Percentiles rank a stretch among this genome's conserved stretches.
These are phyloP conservation scores for Zaprionus ghesquierei DNA, from an alignment of 1,140 invertebrate species.

Conservation along the genomic window DNA sequence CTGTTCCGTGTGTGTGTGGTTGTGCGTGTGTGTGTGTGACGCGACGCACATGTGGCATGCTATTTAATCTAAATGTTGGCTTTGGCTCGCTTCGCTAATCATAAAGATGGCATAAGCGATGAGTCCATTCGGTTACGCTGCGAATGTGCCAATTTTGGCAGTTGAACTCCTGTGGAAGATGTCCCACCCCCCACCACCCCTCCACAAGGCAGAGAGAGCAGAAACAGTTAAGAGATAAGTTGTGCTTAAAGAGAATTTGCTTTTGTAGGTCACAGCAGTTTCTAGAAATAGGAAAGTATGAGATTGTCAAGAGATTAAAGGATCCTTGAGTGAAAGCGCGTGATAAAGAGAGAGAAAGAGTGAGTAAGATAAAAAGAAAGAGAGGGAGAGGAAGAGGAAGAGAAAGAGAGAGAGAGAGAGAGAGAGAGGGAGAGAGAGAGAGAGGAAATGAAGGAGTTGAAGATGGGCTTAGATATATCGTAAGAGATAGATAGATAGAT, in stretches of 20 bases:
- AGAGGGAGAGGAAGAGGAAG: too few relatives aligned
- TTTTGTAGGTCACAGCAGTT: too few relatives aligned
- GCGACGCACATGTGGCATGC: conserved; percentile 53
- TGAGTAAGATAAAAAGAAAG: too few relatives aligned
- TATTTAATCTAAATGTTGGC: conserved; percentile 76
- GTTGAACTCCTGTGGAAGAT: not conserved
- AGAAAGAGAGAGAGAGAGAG: too few relatives aligned
- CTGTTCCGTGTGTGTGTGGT: not conserved
- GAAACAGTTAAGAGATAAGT: not conserved
- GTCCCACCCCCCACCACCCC: too few relatives aligned
- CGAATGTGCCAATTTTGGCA: conserved; percentile 24
- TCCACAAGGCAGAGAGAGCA: not conserved
- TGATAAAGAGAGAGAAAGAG: too few relatives aligned
- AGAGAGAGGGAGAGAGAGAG: too few relatives aligned
- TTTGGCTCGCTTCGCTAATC: conserved; percentile 65
- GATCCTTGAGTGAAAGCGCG: too few relatives aligned
- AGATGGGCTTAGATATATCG: not conserved
- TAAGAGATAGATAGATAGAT: not conserved
- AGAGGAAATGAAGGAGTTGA: too few relatives aligned
- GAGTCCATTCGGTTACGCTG: conserved; percentile 38
- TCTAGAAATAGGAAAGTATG: too few relatives aligned
- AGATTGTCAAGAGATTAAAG: too few relatives aligned
- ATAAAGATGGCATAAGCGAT: conserved; percentile 80
- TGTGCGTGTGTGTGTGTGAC: conserved; percentile 10
- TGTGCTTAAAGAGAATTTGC: too few relatives aligned